Evolutionary conservation across 1,140 invertebrate genomes (phyloP).

Genomic region (Drosophila baimaii): DNA sequence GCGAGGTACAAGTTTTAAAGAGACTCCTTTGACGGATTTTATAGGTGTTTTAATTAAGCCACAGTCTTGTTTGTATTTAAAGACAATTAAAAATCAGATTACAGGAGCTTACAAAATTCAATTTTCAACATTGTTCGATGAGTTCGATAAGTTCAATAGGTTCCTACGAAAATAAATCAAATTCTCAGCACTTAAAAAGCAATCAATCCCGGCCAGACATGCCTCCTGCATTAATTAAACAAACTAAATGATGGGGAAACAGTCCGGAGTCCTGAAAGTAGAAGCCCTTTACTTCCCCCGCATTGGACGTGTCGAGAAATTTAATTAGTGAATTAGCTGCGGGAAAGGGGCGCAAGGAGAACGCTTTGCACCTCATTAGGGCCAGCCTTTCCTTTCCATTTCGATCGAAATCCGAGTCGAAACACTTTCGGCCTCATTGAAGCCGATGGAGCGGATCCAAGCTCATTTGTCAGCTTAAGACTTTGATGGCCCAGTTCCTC

Average conservation of each 20-base stretch:
- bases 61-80: not conserved
- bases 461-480: constrained; percentile 69
- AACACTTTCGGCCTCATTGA: constrained; percentile 23
- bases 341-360: constrained; percentile 10
- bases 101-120: not conserved
- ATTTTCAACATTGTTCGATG: not conserved
- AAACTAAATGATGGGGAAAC: constrained; percentile 42
- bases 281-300: constrained; percentile 15
- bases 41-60: not conserved
- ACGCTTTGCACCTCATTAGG: constrained; percentile 51
- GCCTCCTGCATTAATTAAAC: constrained; percentile 58
- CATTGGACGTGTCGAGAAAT: constrained; percentile 67
- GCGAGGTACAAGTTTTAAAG: not conserved
- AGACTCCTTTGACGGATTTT: not conserved
- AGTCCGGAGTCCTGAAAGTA: constrained; percentile 20
- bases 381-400: constrained; percentile 44
- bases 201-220: constrained; percentile 46
- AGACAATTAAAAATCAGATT: not conserved
- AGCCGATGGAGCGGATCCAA: constrained; percentile 30
- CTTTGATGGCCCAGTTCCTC: constrained; percentile 42
- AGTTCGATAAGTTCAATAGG: not conserved
- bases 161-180: constrained; percentile 27
- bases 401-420: constrained; percentile 45
- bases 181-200: constrained; percentile 69
- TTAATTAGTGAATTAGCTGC: constrained; percentile 70